phyloP scores from a whole-genome alignment of 2,797 vertebrate species.

The Rhodeus uyekii region DNA sequence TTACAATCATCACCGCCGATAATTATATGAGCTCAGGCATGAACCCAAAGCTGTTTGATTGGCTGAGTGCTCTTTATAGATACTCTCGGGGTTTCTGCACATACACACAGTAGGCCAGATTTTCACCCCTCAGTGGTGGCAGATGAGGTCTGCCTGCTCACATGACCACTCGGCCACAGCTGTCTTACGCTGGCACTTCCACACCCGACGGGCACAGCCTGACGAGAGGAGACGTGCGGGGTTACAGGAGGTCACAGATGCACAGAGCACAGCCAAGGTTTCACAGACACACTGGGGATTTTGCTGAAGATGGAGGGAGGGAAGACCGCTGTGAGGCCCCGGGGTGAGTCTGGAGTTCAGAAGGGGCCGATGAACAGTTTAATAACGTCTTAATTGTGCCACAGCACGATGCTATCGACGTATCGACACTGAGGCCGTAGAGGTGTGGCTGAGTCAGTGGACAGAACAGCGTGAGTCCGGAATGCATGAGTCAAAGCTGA shows the following conservation, averaged over 20 bases:
- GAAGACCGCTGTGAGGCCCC: slow-evolving; percentile 15
- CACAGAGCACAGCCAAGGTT: slow-evolving; percentile 61
- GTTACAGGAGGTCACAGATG: slow-evolving; percentile 68
- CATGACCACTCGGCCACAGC: slow-evolving; percentile 69
- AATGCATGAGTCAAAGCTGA: slow-evolving; percentile 74
- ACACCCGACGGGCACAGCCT: slow-evolving; percentile 60
- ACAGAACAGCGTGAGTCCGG: slow-evolving; percentile 64
- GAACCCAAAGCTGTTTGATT: neutral
- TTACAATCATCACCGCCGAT: neutral
- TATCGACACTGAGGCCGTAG: slow-evolving; percentile 69
- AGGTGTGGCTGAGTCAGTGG: slow-evolving; percentile 66
- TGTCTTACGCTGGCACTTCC: slow-evolving; percentile 71
- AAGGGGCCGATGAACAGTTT: slow-evolving; percentile 67
- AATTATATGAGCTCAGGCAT: slow-evolving; percentile 4
- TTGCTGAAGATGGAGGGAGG: slow-evolving; percentile 50
- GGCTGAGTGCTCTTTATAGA: slow-evolving; percentile 21
- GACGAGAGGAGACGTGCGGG: slow-evolving; percentile 16
- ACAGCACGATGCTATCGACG: slow-evolving; percentile 67
- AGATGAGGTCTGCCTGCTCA: slow-evolving; percentile 63
- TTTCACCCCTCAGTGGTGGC: slow-evolving; percentile 44
- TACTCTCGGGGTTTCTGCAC: slow-evolving; percentile 15
- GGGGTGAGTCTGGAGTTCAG: slow-evolving; percentile 44
- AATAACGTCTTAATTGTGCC: slow-evolving; percentile 77
- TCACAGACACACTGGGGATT: slow-evolving; percentile 53
- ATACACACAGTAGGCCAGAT: slow-evolving; percentile 22